phyloP scores from a whole-genome alignment of 1,140 invertebrate species.

The Harpegnathos saltator region DNA sequence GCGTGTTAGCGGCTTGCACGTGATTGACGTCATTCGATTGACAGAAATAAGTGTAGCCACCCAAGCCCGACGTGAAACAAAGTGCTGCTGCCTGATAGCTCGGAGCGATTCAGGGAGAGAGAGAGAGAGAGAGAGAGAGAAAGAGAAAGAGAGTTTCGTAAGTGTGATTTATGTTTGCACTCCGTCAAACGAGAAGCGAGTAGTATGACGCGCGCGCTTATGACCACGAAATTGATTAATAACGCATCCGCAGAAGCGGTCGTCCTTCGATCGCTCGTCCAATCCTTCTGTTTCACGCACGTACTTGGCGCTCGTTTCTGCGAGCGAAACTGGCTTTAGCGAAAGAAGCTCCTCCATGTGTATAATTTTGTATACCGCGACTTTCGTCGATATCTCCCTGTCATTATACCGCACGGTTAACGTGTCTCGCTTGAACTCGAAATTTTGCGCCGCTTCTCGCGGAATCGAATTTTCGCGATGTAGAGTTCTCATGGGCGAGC shows the following conservation, averaged over 20 bases:
- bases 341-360: slow-evolving; percentile 6
- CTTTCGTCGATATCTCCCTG: too few species aligned
- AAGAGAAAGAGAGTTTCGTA: slow-evolving; percentile 14
- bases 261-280: slow-evolving; percentile 4
- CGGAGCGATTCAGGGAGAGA: background rate
- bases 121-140: too few species aligned
- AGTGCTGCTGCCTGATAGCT: slow-evolving; percentile 3
- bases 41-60: background rate
- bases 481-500: too few species aligned
- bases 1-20: too few species aligned
- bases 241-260: slow-evolving; percentile 21
- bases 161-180: slow-evolving; percentile 37
- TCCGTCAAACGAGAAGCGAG: slow-evolving; percentile 18
- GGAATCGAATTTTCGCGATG: too few species aligned
- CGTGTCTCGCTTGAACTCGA: too few species aligned
- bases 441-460: too few species aligned
- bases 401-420: too few species aligned
- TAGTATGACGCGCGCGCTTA: background rate
- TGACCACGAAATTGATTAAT: slow-evolving; percentile 42
- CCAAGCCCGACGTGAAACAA: background rate
- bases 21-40: background rate
- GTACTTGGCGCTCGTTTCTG: background rate
- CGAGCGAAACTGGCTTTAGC: background rate
- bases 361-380: too few species aligned
- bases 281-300: slow-evolving; percentile 11